Percentiles rank a stretch among this genome's conserved stretches.
Evolutionary conservation across 2,888 invertebrate genomes (phyloP).

Genomic region (Geotrupes spiniger): DNA sequence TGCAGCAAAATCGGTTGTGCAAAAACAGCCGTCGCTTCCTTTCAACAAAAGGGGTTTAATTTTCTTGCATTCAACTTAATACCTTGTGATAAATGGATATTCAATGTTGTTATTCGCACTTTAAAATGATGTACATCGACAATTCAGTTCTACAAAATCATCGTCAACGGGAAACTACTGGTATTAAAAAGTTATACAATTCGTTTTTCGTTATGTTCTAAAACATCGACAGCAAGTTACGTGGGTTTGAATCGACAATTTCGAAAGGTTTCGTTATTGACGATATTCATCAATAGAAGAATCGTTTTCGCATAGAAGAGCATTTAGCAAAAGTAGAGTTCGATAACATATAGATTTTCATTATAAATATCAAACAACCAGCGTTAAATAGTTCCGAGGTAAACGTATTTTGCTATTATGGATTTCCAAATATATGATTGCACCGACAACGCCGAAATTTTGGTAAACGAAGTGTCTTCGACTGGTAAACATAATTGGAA

Average conservation of each 20-base stretch:
- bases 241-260: slow-evolving; percentile 25
- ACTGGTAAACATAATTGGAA: slow-evolving; percentile 40
- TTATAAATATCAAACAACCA: no score
- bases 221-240: slow-evolving; percentile 44
- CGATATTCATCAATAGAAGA: slow-evolving; percentile 28
- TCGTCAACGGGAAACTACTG: slow-evolving; percentile 79
- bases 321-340: slow-evolving; percentile 9
- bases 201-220: slow-evolving; percentile 85
- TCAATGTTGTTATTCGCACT: slow-evolving; percentile 45
- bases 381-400: not conserved
- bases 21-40: slow-evolving; percentile 7
- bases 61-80: not conserved
- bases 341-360: not conserved
- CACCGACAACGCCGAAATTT: slow-evolving; percentile 38
- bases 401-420: slow-evolving; percentile 39
- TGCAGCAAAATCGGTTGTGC: slow-evolving; percentile 2
- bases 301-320: slow-evolving; percentile 12
- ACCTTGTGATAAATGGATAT: slow-evolving; percentile 49
- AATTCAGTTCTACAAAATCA: slow-evolving; percentile 77
- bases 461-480: slow-evolving; percentile 36
- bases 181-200: slow-evolving; percentile 83
- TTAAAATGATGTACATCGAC: slow-evolving; percentile 68
- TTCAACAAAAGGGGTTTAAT: slow-evolving; percentile 1
- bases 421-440: slow-evolving; percentile 47
- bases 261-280: slow-evolving; percentile 37